phyloP scores from a whole-genome alignment of 2,113 vertebrate genomes.

The Regulus satrapa region DNA sequence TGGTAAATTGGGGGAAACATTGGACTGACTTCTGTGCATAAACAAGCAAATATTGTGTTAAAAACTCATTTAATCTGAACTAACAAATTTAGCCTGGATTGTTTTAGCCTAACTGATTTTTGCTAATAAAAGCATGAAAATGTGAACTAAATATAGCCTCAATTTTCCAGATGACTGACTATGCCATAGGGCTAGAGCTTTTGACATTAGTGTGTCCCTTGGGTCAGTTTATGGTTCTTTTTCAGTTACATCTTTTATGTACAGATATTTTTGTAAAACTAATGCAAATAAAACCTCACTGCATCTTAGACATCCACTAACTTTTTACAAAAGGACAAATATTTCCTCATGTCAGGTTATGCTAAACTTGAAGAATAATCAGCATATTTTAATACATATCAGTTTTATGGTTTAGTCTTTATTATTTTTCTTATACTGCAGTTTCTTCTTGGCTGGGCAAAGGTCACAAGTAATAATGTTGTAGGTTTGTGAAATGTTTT shows the following conservation, averaged over 20 bases:
- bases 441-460: not conserved
- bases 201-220: not conserved
- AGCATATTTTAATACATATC: not conserved
- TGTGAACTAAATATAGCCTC: slow-evolving; percentile 38
- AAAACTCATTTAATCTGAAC: slow-evolving; percentile 10
- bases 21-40: not conserved
- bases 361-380: not conserved
- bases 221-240: not conserved
- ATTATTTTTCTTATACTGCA: not conserved
- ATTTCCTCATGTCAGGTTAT: not conserved
- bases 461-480: not conserved
- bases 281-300: not conserved
- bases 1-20: not conserved
- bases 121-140: slow-evolving; percentile 51
- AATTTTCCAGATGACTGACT: slow-evolving; percentile 44
- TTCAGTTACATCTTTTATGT: not conserved
- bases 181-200: slow-evolving; percentile 24
- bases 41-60: slow-evolving; percentile 1
- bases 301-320: not conserved
- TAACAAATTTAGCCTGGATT: slow-evolving; percentile 10
- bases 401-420: not conserved
- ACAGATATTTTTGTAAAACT: not conserved
- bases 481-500: not conserved
- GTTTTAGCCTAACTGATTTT: slow-evolving; percentile 9
- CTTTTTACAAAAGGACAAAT: not conserved